phyloP scores from a whole-genome alignment of 2,113 vertebrate genomes.

The Anhinga rufa region DNA sequence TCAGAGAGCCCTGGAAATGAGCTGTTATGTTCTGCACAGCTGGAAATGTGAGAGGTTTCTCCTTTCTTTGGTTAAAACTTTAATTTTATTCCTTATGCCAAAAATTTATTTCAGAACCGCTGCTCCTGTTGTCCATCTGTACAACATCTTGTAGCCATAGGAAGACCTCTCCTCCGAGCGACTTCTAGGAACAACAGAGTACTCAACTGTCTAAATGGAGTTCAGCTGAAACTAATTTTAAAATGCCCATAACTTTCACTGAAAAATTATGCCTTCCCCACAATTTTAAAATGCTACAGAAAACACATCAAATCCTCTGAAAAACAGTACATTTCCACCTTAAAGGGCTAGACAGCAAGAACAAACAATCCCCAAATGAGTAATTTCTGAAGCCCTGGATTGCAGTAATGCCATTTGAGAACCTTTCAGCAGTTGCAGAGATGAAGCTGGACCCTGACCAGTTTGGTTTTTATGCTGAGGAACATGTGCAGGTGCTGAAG shows the following conservation, averaged over 20 bases:
- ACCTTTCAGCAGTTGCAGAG: not conserved
- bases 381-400: not conserved
- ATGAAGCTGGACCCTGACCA: not conserved
- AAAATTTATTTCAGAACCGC: not conserved
- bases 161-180: not conserved
- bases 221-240: not conserved
- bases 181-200: not conserved
- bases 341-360: not conserved
- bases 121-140: not conserved
- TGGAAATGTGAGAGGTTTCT: not conserved
- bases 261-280: not conserved
- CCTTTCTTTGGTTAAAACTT: not conserved
- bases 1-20: not conserved
- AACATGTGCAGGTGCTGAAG: accelerated
- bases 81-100: not conserved
- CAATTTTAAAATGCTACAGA: not conserved
- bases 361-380: not conserved
- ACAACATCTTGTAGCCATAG: not conserved
- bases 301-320: not conserved
- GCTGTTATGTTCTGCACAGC: not conserved
- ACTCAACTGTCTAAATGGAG: not conserved
- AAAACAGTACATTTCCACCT: not conserved
- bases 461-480: not conserved
- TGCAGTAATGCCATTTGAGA: not conserved
- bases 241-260: not conserved